Evolutionary conservation across 2,797 vertebrate genomes (phyloP).

Genomic region (Microtus agrestis): DNA sequence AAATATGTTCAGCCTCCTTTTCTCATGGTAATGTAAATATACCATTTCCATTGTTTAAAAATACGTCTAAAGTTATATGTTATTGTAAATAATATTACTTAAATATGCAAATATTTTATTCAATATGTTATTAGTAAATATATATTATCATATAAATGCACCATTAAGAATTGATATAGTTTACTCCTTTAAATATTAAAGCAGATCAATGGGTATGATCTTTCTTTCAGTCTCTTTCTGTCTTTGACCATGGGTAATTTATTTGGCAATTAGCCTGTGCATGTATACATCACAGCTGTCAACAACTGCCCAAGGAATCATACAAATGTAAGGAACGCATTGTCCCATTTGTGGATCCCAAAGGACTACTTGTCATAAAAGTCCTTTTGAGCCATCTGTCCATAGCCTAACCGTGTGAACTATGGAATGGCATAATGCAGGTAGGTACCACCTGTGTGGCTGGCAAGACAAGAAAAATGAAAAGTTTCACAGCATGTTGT

Average conservation of each 20-base stretch:
- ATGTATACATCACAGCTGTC: constrained; percentile 51
- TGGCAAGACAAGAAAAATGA: constrained; percentile 40
- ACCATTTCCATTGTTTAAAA: neutral
- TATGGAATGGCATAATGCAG: constrained; percentile 22
- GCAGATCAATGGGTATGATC: constrained; percentile 30
- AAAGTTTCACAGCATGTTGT: constrained; percentile 6
- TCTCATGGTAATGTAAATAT: neutral
- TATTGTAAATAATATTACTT: too few relatives aligned
- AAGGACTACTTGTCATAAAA: constrained; percentile 58
- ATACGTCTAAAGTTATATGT: neutral
- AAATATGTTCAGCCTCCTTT: neutral
- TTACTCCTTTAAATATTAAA: neutral
- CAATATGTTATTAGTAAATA: too few relatives aligned
- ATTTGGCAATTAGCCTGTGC: constrained; percentile 63
- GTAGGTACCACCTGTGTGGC: constrained; percentile 51
- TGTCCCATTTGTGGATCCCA: constrained; percentile 65
- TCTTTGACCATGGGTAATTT: constrained; percentile 30
- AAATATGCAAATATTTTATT: too few relatives aligned
- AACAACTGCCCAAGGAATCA: constrained; percentile 59
- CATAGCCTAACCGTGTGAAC: constrained; percentile 2
- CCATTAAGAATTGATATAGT: neutral
- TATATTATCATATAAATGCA: neutral
- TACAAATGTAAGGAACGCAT: constrained; percentile 59
- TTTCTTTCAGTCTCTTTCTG: neutral
- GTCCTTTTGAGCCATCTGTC: constrained; percentile 61